Base-by-base conservation (phyloP, 2,888 invertebrate genomes). In the Dermolepida albohirtum region DNA sequence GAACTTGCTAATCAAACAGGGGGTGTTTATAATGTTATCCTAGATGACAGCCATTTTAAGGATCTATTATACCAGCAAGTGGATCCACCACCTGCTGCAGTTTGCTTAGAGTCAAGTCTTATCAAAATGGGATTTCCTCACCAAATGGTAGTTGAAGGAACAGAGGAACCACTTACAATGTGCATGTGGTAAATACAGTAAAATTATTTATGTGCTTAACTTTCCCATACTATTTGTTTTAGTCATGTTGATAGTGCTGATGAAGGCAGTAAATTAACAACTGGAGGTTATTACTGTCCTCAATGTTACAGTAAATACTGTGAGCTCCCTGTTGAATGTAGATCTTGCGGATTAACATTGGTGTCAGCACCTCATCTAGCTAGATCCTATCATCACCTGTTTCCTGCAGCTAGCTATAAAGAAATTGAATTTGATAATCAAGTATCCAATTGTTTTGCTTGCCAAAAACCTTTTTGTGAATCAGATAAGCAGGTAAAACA, bases 301-400 rank as follows among this genome's bases (percentile, higher is more conserved):
- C 97, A 98, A 82, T 99, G 99, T 83, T 91, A 93, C 76, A 95
- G 96, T 84, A 97, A 98, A 85, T 98, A 98, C 84, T 99, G 99
- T 84, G 96, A 98, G 82, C 86, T 99, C 77, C 99, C 99, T 0
- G 95, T 96, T 2, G 98, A 99, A 85, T 99, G 99, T 81, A 89
- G 94, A 78, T 92, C 95, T 8, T 99, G 99, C 83, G 96, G 96
- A 0, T 87, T 99, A 69, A 98, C 97, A 5, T 86, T 99, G 54
- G 98, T 98, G 11, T 97, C 98, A 0, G 98, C 99, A 1, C 98
- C 98, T 17, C 99, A 99, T 86, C 87, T 99, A 59, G 98, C 98
- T 2, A 89, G 98, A 72, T 97, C 98, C 0, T 98, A 98, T 83
- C 98, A 98, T 81, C 98, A 99, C 84, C 86, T 99, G 71, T 97